phyloP scores from a whole-genome alignment of 2,113 vertebrate species.

The Typhlomys cinereus region DNA sequence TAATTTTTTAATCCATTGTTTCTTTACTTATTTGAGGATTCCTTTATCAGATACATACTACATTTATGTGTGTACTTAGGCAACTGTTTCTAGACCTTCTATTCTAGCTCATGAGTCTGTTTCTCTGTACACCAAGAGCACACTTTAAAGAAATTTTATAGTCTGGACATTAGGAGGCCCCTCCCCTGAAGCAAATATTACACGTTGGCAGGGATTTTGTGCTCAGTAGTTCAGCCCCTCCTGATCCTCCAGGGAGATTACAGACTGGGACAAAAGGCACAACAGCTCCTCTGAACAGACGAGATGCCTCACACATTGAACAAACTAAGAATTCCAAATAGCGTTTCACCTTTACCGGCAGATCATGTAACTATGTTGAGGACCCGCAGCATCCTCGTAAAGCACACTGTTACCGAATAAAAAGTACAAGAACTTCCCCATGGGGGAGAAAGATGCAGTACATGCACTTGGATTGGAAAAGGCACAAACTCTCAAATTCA shows the following conservation, averaged over 20 bases:
- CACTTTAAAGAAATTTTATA: constrained; percentile 6
- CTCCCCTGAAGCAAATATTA: background rate
- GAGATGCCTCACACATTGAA: background rate
- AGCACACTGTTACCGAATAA: background rate
- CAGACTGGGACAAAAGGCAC: background rate
- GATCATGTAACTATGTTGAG: background rate
- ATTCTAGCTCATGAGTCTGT: background rate
- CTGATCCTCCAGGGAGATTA: background rate
- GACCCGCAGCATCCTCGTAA: too few relatives aligned
- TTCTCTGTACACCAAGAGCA: background rate
- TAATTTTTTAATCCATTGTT: background rate
- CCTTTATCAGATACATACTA: background rate
- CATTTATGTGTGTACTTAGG: background rate
- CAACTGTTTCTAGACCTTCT: background rate
- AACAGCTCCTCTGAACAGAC: background rate
- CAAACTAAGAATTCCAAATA: background rate
- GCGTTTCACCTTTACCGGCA: background rate
- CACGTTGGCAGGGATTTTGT: background rate
- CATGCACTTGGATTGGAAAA: background rate
- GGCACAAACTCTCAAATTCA: background rate
- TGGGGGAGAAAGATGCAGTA: background rate
- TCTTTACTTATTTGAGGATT: constrained; percentile 35
- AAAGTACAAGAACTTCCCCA: background rate
- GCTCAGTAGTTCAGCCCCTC: background rate
- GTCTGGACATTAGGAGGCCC: background rate